Conservation (phyloP, 2,113 vertebrate genomes). For the Albula goreensis region DNA sequence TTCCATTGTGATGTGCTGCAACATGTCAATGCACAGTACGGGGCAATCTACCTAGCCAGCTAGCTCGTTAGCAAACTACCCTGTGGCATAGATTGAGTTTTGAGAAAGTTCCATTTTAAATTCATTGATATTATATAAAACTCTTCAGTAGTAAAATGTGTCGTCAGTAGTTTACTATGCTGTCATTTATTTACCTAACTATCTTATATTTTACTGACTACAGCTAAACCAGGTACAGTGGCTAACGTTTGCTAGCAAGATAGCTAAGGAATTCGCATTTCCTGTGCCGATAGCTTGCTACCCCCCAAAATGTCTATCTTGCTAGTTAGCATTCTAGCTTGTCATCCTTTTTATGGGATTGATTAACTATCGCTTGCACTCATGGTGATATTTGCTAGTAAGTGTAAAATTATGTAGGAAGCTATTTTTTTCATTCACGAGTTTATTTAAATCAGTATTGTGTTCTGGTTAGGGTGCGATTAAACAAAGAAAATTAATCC, state of each 20-base stretch:
- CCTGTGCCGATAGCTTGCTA: constrained; percentile 23
- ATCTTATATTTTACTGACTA: constrained; percentile 8
- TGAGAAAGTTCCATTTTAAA: not conserved
- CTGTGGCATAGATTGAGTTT: not conserved
- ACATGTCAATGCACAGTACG: constrained; percentile 36
- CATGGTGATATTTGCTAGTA: constrained; percentile 4
- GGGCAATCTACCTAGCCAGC: not conserved
- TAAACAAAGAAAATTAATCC: not conserved
- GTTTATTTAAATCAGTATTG: not conserved
- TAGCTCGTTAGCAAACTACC: not conserved
- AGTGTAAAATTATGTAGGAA: too few species aligned
- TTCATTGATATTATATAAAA: not conserved
- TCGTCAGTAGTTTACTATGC: not conserved
- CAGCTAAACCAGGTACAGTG: not conserved
- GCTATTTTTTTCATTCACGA: not conserved
- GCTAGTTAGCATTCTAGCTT: constrained; percentile 2
- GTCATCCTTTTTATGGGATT: not conserved
- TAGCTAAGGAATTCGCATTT: constrained; percentile 28
- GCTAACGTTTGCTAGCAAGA: not conserved
- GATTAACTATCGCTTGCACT: not conserved
- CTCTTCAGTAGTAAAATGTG: not conserved
- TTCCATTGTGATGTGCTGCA: constrained; percentile 44
- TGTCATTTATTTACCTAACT: constrained; percentile 15
- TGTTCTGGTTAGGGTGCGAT: not conserved
- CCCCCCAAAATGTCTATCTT: not conserved